These are phyloP conservation scores for Rhogogaster chlorosoma DNA, from an alignment of 2,888 invertebrate genomes.

Conservation along the genomic window DNA sequence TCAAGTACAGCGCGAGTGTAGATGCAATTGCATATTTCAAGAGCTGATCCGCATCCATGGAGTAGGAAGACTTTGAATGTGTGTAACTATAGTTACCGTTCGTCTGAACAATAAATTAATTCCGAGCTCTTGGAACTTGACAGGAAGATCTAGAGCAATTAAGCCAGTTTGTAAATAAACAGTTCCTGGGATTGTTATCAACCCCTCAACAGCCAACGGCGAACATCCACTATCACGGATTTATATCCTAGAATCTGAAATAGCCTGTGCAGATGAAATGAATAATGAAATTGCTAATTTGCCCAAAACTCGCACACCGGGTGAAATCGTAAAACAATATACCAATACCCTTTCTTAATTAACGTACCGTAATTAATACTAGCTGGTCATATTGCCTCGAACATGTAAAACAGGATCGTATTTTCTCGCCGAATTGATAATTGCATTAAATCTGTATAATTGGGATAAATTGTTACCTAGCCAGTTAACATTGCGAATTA, in stretches of 20 bases:
- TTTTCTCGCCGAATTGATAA: background rate
- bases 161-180: constrained; percentile 8
- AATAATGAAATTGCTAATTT: constrained; percentile 46
- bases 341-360: constrained; percentile 36
- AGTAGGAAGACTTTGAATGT: too few relatives aligned
- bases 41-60: background rate
- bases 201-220: background rate
- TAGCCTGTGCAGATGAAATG: background rate
- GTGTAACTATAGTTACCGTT: background rate
- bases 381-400: background rate
- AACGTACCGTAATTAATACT: constrained; percentile 37
- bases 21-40: background rate
- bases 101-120: constrained; percentile 8
- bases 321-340: constrained; percentile 34
- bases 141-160: background rate
- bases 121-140: constrained; percentile 7
- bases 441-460: background rate
- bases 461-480: background rate
- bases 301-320: constrained; percentile 22
- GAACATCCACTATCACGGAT: background rate
- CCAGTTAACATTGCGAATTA: background rate
- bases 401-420: background rate
- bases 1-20: background rate
- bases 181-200: constrained; percentile 4
- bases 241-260: background rate